phyloP scores from a whole-genome alignment of 2,888 invertebrate species.

The Drosophila melanosoma region DNA sequence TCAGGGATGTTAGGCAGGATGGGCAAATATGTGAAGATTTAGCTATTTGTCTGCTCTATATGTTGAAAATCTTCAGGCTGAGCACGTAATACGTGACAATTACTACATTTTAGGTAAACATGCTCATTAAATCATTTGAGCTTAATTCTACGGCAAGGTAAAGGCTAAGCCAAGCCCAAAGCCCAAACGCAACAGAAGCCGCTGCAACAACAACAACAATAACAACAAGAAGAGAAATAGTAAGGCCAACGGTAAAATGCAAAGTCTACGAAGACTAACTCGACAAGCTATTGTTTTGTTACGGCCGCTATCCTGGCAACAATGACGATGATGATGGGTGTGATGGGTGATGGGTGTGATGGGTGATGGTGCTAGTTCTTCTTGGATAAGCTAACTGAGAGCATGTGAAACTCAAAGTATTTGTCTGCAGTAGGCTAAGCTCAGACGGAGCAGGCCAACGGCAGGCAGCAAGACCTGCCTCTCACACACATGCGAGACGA shows the following conservation, averaged over 20 bases:
- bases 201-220: neutral
- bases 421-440: conserved; percentile 61
- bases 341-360: neutral
- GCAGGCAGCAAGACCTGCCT: too few relatives aligned
- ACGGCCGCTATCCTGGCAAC: conserved; percentile 24
- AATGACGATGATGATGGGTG: conserved; percentile 6
- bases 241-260: conserved; percentile 48
- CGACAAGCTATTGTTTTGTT: conserved; percentile 56
- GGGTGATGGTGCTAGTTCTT: conserved; percentile 21
- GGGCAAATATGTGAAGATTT: conserved; percentile 61
- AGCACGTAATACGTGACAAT: conserved; percentile 81
- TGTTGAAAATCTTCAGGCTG: conserved; percentile 68
- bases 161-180: conserved; percentile 12
- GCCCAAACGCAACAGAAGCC: conserved; percentile 9
- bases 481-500: conserved; percentile 13
- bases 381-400: conserved; percentile 57
- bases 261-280: conserved; percentile 48
- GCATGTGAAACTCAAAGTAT: conserved; percentile 58
- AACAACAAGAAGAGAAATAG: neutral
- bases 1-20: conserved; percentile 31
- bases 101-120: conserved; percentile 79
- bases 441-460: conserved; percentile 37
- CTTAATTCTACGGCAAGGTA: conserved; percentile 56
- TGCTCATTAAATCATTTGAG: conserved; percentile 80
- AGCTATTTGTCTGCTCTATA: conserved; percentile 70